Base-by-base conservation (phyloP, 2,888 invertebrate genomes). In the Nymphalis urticae region DNA sequence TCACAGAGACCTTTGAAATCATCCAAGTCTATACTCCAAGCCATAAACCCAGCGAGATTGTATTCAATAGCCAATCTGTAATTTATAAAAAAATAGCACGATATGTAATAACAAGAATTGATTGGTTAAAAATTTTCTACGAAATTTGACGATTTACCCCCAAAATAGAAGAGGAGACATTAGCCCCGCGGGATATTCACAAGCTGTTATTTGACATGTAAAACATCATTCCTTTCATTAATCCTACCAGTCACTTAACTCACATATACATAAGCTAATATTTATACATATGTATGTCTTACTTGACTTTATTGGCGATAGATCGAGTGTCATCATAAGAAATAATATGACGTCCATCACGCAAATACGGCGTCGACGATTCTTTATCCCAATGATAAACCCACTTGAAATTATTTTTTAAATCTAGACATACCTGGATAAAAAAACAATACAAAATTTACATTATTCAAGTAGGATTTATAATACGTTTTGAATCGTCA, bases 21-120 rank as follows among this genome's bases (percentile, higher is more conserved):
- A 74, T 97, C 97, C 0, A 97, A 97, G 82, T 97, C 97, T 51
- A 97, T 94, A n/a, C 96, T 96, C 97, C 97, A 97, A 7, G 97
- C 94, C 97, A 97, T 97, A 0, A 95, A 94, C 3, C 97, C 97
- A 0, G 95, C 96, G 2, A 97, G 86, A 7, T 93, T 91, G 75
- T 94, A 92, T 71, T 93, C 91, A 81, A 95, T 90, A 0, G 95
- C 95, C 80, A 94, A 94, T 79, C 94, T 93, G 47, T 17, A 48
- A 48, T 9, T 27, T 7, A 27, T 56, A 56, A 27, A 27, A 16
- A 56, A 24, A 27, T 16, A 42, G 1, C n/a, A n/a, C n/a, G n/a
- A n/a, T n/a, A n/a, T n/a, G n/a, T n/a, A n/a, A n/a, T n/a, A 2
- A 42, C 13, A 10, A 42, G 42, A 42, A 42, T 42, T 13, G 42